These are phyloP conservation scores for Tamias sibiricus DNA, from an alignment of 2,113 vertebrate genomes.

Conservation along the genomic window DNA sequence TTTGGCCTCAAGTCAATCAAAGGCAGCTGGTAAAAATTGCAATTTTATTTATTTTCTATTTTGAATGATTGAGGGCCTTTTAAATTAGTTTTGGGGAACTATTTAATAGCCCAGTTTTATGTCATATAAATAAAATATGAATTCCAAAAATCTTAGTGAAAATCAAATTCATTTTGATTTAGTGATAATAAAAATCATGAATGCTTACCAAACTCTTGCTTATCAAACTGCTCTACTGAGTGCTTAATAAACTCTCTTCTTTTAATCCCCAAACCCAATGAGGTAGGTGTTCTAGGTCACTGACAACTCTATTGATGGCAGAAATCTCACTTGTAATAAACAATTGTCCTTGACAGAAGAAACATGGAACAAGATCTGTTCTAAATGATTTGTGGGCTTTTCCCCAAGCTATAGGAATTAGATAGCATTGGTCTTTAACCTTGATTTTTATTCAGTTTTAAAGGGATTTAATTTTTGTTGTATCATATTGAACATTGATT, in stretches of 20 bases:
- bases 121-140: constrained; percentile 3
- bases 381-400: background rate
- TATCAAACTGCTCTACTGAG: background rate
- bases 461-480: constrained; percentile 16
- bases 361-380: background rate
- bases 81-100: background rate
- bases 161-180: background rate
- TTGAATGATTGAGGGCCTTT: background rate
- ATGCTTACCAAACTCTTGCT: background rate
- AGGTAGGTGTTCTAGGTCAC: background rate
- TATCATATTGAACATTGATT: background rate
- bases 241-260: background rate
- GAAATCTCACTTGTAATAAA: background rate
- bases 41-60: background rate
- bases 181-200: background rate
- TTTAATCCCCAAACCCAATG: background rate
- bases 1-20: background rate
- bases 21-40: background rate
- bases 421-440: background rate
- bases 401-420: background rate
- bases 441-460: background rate
- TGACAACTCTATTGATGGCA: background rate
- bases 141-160: constrained; percentile 20
- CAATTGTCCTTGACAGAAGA: background rate
- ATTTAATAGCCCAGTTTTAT: background rate